Evolutionary conservation across 1,140 invertebrate genomes (phyloP), one percentile per base, ranked within the genome.

Genomic region (Drosophila azteca): DNA sequence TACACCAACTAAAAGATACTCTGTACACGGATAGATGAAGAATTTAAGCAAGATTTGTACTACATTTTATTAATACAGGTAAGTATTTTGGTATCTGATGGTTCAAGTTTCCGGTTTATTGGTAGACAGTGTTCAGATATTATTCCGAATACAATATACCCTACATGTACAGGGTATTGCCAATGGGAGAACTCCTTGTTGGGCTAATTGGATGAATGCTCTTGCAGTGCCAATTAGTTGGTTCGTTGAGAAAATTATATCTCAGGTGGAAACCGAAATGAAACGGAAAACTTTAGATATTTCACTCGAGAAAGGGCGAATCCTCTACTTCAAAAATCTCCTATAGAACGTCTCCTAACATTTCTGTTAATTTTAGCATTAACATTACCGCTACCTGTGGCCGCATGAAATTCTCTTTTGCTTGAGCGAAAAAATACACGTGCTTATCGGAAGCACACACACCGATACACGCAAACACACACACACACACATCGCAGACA

Each of bases 131-230:
- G 1, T 20, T 20, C 17, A 20, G 17, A 20, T 20, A 20, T 20
- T 20, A 20, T 20, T 20, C 1, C 0, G 8, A 31, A 31, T 31
- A 31, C 8, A 3, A 9, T 31, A 5, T 13, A 13, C 11, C 35
- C 35, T 13, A 13, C 2, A 1, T 39, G 5, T 5, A 4, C 11
- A 39, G 35, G 35, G 35, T 39, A 39, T 13, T 64, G 73, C 50
- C 8, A 4, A 13, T 39, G 20, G 51, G 39, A 55, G 9, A 13
- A 50, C 52, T 31, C 44, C 13, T 73, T 64, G 41, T 68, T 48
- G 46, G 43, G 44, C 68, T 87, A 82, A 87, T 85, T 85, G 78
- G 82, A 70, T 85, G 78, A 77, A 70, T 65, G 58, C 43, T 22
- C 35, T 15, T 62, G 58, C 45, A 17, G 11, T 20, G 44, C 31